These are phyloP conservation scores for Caenorhabditis sp. DNA, from an alignment of 2,888 invertebrate species.

Conservation along the genomic window DNA sequence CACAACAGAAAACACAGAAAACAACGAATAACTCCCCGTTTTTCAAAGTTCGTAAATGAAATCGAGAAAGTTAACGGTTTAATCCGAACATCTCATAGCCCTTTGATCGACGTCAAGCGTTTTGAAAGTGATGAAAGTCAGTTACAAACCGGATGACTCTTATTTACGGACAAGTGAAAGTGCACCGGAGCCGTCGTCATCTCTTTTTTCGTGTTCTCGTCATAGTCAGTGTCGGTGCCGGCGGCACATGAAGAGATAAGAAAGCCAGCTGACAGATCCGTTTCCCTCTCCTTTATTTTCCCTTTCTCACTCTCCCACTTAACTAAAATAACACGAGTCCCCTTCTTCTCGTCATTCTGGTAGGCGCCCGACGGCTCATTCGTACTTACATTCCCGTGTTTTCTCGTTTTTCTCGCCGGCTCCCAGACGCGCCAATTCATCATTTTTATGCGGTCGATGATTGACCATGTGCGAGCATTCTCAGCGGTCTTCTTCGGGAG, in stretches of 20 bases:
- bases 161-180: background rate
- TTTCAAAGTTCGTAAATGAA: too few species aligned
- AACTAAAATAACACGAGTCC: conserved; percentile 34
- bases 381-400: conserved; percentile 4
- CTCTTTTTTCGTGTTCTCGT: background rate
- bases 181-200: background rate
- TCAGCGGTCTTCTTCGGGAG: conserved; percentile 4
- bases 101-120: too few species aligned
- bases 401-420: conserved; percentile 6
- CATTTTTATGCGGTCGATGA: conserved; percentile 24
- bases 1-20: too few species aligned
- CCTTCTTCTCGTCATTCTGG: background rate
- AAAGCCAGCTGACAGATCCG: conserved; percentile 26
- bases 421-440: conserved; percentile 2
- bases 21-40: too few species aligned
- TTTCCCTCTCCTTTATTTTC: background rate
- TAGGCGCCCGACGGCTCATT: background rate
- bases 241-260: background rate
- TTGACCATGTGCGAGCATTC: background rate
- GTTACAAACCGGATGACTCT: background rate
- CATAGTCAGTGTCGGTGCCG: background rate
- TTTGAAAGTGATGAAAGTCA: too few species aligned
- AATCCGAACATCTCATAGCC: too few species aligned
- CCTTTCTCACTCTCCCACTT: conserved; percentile 19
- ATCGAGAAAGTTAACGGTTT: too few species aligned